phyloP scores from a whole-genome alignment of 2,888 invertebrate species.

The Callinectes sapidus region DNA sequence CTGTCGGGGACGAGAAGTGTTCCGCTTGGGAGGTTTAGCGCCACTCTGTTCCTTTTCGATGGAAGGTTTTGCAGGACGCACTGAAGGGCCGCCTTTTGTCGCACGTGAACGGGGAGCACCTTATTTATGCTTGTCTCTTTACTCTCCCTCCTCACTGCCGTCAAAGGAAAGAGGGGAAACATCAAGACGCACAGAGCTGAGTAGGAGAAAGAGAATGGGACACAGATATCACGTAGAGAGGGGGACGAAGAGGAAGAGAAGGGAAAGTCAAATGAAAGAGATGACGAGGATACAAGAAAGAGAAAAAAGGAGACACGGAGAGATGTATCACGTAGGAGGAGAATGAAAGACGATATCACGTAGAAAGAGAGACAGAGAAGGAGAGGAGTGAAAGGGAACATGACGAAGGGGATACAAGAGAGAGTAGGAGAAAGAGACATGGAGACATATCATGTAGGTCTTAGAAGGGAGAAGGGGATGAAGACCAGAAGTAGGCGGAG shows the following conservation, averaged over 20 bases:
- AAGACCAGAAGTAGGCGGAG: background rate
- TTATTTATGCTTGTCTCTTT: conserved; percentile 22
- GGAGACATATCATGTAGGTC: conserved; percentile 25
- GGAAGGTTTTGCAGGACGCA: background rate
- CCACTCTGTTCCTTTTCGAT: conserved; percentile 24
- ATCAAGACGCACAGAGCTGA: background rate
- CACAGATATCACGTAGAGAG: background rate
- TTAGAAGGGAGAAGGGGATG: background rate
- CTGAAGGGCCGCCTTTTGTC: background rate
- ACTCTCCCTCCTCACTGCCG: background rate
- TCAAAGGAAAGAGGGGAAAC: conserved; percentile 28
- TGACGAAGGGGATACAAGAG: background rate
- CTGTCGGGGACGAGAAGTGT: background rate
- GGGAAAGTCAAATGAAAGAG: too few relatives aligned
- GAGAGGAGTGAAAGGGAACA: background rate
- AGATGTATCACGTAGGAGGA: background rate
- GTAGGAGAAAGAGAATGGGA: background rate
- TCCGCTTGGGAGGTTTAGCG: background rate
- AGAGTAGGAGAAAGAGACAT: background rate
- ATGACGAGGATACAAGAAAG: background rate
- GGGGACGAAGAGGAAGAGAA: background rate
- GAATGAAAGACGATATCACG: background rate
- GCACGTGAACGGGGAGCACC: background rate
- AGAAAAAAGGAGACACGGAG: background rate
- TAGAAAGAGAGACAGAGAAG: background rate